Base-by-base conservation (phyloP, 2,888 invertebrate genomes). In the Eupithecia dodoneata region DNA sequence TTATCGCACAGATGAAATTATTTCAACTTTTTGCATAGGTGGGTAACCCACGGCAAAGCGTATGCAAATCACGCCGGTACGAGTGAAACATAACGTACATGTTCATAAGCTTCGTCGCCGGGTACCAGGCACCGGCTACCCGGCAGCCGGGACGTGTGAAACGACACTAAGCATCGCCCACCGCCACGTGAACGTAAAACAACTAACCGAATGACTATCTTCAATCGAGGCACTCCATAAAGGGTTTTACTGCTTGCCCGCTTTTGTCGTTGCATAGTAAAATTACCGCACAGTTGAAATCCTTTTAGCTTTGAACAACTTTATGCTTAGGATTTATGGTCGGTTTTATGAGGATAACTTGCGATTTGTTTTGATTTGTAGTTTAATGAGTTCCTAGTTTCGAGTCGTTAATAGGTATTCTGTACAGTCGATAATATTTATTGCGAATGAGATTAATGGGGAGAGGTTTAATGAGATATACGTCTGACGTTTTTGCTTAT, bases 211-310 rank as follows among this genome's bases (percentile, higher is more conserved):
- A 78, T 81, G 77, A 77, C 78, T 81, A 81, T 81, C 80, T 80
- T 78, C 78, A 79, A 81, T 80, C 80, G 79, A 73, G 78, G 72
- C 71, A 79, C 79, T 80, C 74, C 80, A 80, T 80, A 80, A 82
- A 82, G 79, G 77, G 77, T 74, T 81, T 81, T 82, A 81, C 78
- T 75, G 72, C 78, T 66, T 75, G 71, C 76, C 77, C 76, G 80
- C 80, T 79, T 81, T 81, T 81, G 80, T 81, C 80, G 78, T 80
- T 80, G 80, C 78, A 81, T 79, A 79, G 76, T 82, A 79, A 82
- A 82, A 80, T 82, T 78, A 78, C 81, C 80, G 80, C 80, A 78
- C 79, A 81, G 76, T 80, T 80, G 76, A 78, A 77, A 81, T 67
- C 73, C 76, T 75, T 76, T 74, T 72, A 76, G 66, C 72, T 76